Base-by-base conservation (phyloP, 2,797 vertebrate genomes). In the Hephaestus fuliginosus region DNA sequence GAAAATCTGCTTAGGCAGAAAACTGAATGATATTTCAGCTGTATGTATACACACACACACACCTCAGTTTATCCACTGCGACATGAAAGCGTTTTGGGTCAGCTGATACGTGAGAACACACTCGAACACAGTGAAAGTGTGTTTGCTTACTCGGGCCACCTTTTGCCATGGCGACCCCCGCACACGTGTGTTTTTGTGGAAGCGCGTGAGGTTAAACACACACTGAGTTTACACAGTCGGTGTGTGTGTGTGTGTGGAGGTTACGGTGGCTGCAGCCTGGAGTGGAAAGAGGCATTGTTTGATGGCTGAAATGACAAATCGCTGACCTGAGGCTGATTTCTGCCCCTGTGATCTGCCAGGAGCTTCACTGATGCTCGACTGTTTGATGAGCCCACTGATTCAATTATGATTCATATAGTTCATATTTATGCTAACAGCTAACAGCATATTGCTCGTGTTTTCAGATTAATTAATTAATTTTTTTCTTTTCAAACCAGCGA, bases 11-110 rank as follows among this genome's bases (percentile, higher is more conserved):
- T 25, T 58, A 44, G 20, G 7, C 15, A 28, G 52, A 33, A 72
- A 70, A 70, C 69, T 56, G 43, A 81, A 62, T 69, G 78, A 86
- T 79, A 64, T 77, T 64, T 85, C 75, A 39, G 83, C 39, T 67
- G 55, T 14, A 11, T 52, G 25, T 36, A 11, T 2, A 33, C 30
- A 65, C 56, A 62, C 25, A 73, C 39, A 48, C 36, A 41, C 17
- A 39, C 20, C 28, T 36, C 53, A 12, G 20, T 44, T 72, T 60
- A 44, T 55, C 36, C 25, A 7, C 66, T 0, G 28, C 20, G 65
- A 81, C 82, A 52, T 3, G 25, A 53, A 22, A 33, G 51, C 18
- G 14, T 70, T 74, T 67, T 25, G 7, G 53, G 15, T 41, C 69
- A n/a, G 60, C 48, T 28, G 25, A 43, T 53, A 49, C 4, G 7